Evolutionary conservation across 2,797 vertebrate genomes (phyloP).

Genomic region (Myripristis murdjan): DNA sequence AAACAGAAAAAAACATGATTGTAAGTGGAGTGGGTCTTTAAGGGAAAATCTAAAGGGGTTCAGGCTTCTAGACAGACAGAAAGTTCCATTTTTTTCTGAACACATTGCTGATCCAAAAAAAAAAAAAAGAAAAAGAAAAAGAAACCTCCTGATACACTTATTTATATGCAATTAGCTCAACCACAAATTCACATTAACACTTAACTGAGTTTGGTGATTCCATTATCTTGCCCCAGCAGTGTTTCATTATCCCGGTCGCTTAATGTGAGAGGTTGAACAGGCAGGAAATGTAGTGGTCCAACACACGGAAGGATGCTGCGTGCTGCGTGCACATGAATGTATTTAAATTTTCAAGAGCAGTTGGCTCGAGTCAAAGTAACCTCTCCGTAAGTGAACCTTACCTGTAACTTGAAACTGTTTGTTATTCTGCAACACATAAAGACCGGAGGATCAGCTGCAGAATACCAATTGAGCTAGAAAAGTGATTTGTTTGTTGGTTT

Average conservation of each 20-base stretch:
- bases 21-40: no score
- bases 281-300: not conserved
- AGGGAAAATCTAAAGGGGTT: no score
- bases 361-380: slow-evolving; percentile 23
- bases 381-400: slow-evolving; percentile 27
- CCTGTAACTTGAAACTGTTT: slow-evolving; percentile 52
- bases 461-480: slow-evolving; percentile 68
- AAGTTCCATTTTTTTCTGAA: not conserved
- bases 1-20: no score
- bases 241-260: not conserved
- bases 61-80: not conserved
- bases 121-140: no score
- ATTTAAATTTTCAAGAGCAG: not conserved
- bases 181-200: not conserved
- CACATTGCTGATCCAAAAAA: not conserved
- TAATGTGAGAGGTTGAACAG: not conserved
- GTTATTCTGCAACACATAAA: slow-evolving; percentile 58
- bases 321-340: not conserved
- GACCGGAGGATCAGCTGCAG: slow-evolving; percentile 38
- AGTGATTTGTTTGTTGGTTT: slow-evolving; percentile 73
- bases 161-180: not conserved
- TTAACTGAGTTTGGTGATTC: not conserved
- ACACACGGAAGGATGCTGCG: not conserved
- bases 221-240: not conserved
- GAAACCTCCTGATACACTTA: not conserved